Percentiles rank a stretch among this genome's conserved stretches.
These are phyloP conservation scores for Epistrophe eligans DNA, from an alignment of 2,888 invertebrate species.

Conservation along the genomic window DNA sequence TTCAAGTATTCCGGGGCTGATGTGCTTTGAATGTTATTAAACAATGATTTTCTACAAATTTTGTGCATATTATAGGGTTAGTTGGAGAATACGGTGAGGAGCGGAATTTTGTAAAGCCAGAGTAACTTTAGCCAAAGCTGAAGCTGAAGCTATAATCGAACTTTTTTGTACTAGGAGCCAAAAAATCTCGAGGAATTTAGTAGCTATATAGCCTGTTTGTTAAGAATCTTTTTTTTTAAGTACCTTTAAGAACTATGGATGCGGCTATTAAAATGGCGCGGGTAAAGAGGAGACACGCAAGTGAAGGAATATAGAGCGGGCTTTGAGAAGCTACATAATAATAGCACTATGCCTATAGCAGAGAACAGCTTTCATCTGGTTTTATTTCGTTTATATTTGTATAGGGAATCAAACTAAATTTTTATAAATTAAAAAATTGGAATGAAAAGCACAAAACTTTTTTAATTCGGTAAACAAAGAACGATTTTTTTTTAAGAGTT, in stretches of 20 bases:
- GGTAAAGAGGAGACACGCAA: constrained; percentile 1
- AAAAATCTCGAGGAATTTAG: constrained; percentile 82
- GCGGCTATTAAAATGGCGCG: constrained; percentile 30
- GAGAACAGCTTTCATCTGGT: constrained; percentile 40
- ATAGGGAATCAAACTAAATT: not conserved
- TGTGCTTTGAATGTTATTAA: constrained; percentile 67
- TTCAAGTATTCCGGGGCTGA: constrained; percentile 35
- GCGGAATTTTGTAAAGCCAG: constrained; percentile 53
- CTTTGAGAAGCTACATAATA: constrained; percentile 47
- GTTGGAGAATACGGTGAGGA: constrained; percentile 77
- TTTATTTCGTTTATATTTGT: not conserved
- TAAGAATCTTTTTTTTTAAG: constrained; percentile 40
- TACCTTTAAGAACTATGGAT: not conserved
- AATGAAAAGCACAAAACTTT: not conserved
- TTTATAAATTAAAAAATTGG: not conserved
- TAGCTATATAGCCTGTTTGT: constrained; percentile 78
- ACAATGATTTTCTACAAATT: constrained; percentile 77
- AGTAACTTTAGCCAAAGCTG: constrained; percentile 79
- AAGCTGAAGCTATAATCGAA: constrained; percentile 81
- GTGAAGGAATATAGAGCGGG: not conserved
- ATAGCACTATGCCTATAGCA: not conserved
- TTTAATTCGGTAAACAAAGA: not conserved
- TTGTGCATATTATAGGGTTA: constrained; percentile 61
- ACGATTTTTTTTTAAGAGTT: no score
- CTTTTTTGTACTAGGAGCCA: constrained; percentile 83